Evolutionary conservation across 2,113 vertebrate genomes (phyloP).

Genomic region (Pelmatolapia mariae): DNA sequence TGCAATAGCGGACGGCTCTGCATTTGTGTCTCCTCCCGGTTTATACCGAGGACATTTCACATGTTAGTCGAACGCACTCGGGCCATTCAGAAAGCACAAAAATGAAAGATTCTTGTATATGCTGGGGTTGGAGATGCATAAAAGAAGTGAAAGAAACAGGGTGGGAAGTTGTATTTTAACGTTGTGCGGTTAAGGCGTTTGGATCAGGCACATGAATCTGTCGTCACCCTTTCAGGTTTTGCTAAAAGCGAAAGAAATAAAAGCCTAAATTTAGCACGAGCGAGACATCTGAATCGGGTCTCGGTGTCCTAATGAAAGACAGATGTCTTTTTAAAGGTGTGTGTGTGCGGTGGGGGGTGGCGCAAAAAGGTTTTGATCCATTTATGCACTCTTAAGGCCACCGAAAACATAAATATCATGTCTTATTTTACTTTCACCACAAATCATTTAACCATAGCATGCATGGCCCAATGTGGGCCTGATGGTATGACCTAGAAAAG

Average conservation of each 20-base stretch:
- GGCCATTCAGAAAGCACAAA: conserved; percentile 1
- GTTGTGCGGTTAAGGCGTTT: conserved; percentile 18
- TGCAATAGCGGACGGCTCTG: neutral
- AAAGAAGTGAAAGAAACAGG: neutral
- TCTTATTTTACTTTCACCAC: neutral
- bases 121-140: neutral
- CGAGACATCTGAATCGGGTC: neutral
- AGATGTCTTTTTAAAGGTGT: conserved; percentile 17
- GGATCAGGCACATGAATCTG: conserved; percentile 30
- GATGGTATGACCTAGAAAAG: neutral
- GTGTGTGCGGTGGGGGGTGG: neutral
- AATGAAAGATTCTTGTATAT: neutral
- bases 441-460: neutral
- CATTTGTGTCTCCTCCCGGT: neutral
- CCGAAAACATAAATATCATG: neutral
- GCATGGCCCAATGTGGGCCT: neutral
- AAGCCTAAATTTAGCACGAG: conserved; percentile 23
- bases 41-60: neutral
- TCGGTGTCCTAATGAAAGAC: conserved; percentile 7
- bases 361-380: neutral
- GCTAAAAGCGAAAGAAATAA: conserved; percentile 9
- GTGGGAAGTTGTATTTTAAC: neutral
- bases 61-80: neutral
- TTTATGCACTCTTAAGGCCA: neutral
- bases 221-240: conserved; percentile 25